Percentiles rank a stretch among this genome's conserved stretches.
Evolutionary conservation across 1,140 invertebrate species (phyloP).

Genomic region (Heliconius melpomene): DNA sequence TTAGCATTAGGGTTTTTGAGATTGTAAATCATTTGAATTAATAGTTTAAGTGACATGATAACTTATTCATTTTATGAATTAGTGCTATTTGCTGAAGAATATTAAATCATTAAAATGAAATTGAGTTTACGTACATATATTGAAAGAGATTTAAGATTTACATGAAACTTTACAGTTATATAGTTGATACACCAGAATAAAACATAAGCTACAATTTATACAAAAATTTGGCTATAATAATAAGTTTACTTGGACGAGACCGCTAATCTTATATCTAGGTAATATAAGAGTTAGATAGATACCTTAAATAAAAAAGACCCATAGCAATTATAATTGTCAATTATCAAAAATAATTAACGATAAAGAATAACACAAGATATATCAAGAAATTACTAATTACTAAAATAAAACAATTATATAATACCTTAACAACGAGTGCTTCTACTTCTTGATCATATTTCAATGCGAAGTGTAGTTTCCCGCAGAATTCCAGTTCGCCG

Average conservation of each 20-base stretch:
- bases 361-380: background rate
- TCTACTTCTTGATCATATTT: constrained; percentile 89
- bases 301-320: too few species aligned
- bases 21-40: background rate
- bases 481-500: constrained; percentile 87
- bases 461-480: constrained; percentile 89
- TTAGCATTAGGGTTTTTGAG: background rate
- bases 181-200: too few species aligned
- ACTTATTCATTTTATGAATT: background rate
- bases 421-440: constrained; percentile 88
- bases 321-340: too few species aligned
- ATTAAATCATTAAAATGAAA: background rate
- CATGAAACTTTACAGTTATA: too few species aligned
- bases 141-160: too few species aligned
- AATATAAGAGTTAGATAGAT: too few species aligned
- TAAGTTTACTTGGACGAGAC: too few species aligned
- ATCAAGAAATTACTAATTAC: background rate
- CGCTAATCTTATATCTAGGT: too few species aligned
- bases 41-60: background rate
- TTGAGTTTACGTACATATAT: too few species aligned
- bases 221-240: too few species aligned
- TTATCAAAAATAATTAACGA: too few species aligned
- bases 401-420: constrained; percentile 19
- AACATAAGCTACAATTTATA: too few species aligned
- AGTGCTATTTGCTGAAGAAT: background rate